Percentiles rank a stretch among this genome's conserved stretches.
These are phyloP conservation scores for Ascidia mentula DNA, from an alignment of 23 tunicate species.

Conservation along the genomic window DNA sequence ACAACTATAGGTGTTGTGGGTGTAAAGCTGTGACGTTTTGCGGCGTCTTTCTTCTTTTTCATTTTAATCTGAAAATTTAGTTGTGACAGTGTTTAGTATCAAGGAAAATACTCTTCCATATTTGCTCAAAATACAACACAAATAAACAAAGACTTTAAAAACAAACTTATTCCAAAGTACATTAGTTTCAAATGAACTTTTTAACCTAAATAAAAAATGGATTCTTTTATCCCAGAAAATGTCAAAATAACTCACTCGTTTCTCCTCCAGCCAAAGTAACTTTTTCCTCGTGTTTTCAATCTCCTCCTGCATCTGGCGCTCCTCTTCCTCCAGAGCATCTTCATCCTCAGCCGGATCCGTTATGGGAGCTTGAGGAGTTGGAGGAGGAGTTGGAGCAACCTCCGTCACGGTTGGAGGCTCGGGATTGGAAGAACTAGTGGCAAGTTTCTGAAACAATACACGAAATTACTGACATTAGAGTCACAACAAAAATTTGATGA, in stretches of 20 bases:
- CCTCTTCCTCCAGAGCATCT: constrained; percentile 49
- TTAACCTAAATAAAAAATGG: no score
- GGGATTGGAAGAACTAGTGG: no score
- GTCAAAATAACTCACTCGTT: constrained; percentile 12
- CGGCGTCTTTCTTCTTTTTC: constrained; percentile 31
- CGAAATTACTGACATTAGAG: no score
- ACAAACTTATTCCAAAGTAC: not conserved
- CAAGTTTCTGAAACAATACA: no score
- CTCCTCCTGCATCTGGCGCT: constrained; percentile 36
- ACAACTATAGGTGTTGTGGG: not conserved
- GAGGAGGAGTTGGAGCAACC: no score
- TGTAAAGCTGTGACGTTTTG: constrained; percentile 42
- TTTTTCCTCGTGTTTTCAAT: constrained; percentile 51
- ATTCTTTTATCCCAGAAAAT: not conserved
- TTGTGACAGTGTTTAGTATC: no score
- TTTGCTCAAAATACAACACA: no score
- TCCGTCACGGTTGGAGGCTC: no score
- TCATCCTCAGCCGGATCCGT: not conserved
- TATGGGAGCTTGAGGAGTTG: not conserved
- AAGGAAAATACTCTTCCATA: no score
- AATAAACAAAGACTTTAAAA: not conserved
- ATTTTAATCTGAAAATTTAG: constrained; percentile 31
- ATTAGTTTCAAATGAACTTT: not conserved
- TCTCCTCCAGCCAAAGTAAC: constrained; percentile 44
- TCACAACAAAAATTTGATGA: no score